Base-by-base conservation (phyloP, 2,888 invertebrate species). In the Phyllotreta cruciferae region DNA sequence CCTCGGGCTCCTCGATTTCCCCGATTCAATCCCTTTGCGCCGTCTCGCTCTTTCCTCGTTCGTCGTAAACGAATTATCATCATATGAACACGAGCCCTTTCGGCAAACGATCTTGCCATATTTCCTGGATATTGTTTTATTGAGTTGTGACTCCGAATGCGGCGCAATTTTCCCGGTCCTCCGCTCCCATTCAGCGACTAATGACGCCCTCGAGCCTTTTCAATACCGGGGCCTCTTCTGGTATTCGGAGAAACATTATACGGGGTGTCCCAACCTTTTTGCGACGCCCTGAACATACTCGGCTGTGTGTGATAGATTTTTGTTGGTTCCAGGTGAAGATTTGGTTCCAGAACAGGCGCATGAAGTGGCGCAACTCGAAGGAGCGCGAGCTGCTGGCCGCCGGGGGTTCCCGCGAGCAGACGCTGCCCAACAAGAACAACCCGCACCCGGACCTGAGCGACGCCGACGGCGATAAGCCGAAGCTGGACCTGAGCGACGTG, bases 301-400 rank as follows among this genome's bases (percentile, higher is more conserved):
- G n/a, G n/a, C n/a, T n/a, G n/a, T n/a, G 6, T 50, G 10, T 55
- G n/a, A 34, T 39, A 10, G 24, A 34, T 6, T 44, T 10, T 8
- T 11, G 3, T 42, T 10, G n/a, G 1, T 70, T 67, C 3, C 82
- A 92, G 92, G 92, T 92, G 62, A 92, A 92, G 81, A 92, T 92
- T 66, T 92, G 92, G 91, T 98, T 98, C 82, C 98, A 98, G 86
- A 98, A 98, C 80, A 90, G 98, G 0, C 90, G 98, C 60, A 98
- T 98, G 98, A 98, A 96, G 82, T 98, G 98, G 98, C 87, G 98
- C 58, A 98, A 98, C 82, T 96, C 95, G 3, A 98, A 98, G 82
- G 98, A 98, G 80, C 86, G 97, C 37, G 97, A 98, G 81, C 86
- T 97, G 0, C 83, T 98, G 24, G 96, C 97, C 0, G 91, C 90